A percentile compares a stretch with the other conserved stretches of the same genome.
These are phyloP conservation scores for Drosophila gunungcola DNA, from an alignment of 1,140 invertebrate genomes.

Conservation along the genomic window DNA sequence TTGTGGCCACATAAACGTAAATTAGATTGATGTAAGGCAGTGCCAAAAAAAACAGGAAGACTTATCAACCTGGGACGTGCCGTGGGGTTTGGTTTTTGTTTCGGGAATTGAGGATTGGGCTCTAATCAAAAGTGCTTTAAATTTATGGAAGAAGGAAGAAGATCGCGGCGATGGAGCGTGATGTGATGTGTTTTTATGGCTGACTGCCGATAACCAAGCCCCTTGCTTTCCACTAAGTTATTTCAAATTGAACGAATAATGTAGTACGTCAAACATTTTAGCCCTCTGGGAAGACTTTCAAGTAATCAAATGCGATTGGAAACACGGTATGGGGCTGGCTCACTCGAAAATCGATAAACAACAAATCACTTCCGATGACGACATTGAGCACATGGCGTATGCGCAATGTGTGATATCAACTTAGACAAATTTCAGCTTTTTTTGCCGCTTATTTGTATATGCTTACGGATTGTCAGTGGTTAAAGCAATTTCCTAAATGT, in stretches of 20 bases:
- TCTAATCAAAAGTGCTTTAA: not conserved
- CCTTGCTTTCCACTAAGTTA: not conserved
- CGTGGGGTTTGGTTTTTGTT: constrained; percentile 2
- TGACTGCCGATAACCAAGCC: constrained; percentile 30
- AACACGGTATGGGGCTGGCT: not conserved
- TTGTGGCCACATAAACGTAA: constrained; percentile 31
- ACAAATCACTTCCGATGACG: constrained; percentile 74
- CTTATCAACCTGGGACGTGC: constrained; percentile 32
- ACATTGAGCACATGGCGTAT: constrained; percentile 72
- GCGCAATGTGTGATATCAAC: constrained; percentile 46
- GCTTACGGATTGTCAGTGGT: constrained; percentile 3
- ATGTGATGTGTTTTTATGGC: constrained; percentile 46
- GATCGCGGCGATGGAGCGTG: constrained; percentile 43
- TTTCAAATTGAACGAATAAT: not conserved
- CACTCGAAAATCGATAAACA: constrained; percentile 54
- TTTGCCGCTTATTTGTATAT: not conserved
- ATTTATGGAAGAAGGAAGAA: constrained; percentile 35
- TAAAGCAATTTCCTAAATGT: not conserved
- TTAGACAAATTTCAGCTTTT: not conserved
- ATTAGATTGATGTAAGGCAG: constrained; percentile 64
- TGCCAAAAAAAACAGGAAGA: constrained; percentile 57
- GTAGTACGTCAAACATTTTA: not conserved
- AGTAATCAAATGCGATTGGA: not conserved
- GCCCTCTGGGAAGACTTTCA: not conserved
- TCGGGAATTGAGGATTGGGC: constrained; percentile 5